Conservation (phyloP, 1,140 invertebrate species). For the Microplitis demolitor region DNA sequence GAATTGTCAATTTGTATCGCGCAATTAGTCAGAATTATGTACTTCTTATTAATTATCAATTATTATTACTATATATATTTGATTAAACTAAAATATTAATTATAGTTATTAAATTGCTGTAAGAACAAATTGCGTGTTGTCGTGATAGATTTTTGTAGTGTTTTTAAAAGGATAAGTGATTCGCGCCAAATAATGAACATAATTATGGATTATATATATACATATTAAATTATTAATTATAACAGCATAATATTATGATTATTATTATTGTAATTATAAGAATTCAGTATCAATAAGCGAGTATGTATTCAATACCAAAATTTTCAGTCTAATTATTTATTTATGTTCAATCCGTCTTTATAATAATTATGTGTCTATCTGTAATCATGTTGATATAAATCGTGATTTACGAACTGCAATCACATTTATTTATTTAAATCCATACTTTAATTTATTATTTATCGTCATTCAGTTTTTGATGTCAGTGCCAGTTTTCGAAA, state of each 20-base stretch:
- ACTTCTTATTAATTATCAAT: neutral
- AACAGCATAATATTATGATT: neutral
- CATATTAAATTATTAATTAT: constrained; percentile 4
- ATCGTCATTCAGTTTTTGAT: too few relatives aligned
- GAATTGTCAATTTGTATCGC: neutral
- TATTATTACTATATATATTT: neutral
- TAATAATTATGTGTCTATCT: too few relatives aligned
- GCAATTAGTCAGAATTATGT: neutral
- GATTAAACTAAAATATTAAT: neutral
- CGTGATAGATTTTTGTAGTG: constrained; percentile 5
- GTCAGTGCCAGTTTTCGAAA: too few relatives aligned
- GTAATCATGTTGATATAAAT: too few relatives aligned
- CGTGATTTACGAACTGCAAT: too few relatives aligned
- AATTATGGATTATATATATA: constrained; percentile 34
- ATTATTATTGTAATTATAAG: neutral
- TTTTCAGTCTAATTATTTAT: too few relatives aligned
- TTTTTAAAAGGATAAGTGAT: constrained; percentile 37
- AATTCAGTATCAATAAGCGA: too few relatives aligned
- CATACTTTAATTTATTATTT: too few relatives aligned
- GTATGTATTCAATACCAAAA: too few relatives aligned
- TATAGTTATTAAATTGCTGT: neutral
- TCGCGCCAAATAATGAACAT: constrained; percentile 47
- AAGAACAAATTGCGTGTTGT: neutral
- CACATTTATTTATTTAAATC: too few relatives aligned
- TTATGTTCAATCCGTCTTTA: too few relatives aligned